A percentile compares a stretch with the other conserved stretches of the same genome.
Evolutionary conservation across 2,888 invertebrate genomes (phyloP).

Genomic region (Sturmia bella): DNA sequence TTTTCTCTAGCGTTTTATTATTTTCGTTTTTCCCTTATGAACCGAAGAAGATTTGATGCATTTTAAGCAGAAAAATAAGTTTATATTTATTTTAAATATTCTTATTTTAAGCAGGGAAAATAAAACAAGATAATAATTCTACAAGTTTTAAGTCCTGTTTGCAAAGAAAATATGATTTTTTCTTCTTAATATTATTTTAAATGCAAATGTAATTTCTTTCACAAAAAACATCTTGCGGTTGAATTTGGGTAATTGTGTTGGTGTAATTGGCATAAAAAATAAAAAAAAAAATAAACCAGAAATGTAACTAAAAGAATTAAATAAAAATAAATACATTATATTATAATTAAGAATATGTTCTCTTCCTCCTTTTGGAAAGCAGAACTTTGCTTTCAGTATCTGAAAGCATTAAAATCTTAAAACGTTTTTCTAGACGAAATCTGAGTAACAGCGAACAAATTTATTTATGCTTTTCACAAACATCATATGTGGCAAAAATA

Average conservation of each 20-base stretch:
- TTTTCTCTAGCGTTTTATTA: constrained; percentile 45
- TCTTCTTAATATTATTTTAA: constrained; percentile 35
- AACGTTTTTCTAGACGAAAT: too few relatives aligned
- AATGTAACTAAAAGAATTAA: constrained; percentile 10
- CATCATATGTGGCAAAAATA: not conserved
- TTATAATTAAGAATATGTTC: too few relatives aligned
- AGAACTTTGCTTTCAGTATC: too few relatives aligned
- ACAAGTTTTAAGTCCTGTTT: constrained; percentile 41
- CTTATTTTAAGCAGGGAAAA: constrained; percentile 18
- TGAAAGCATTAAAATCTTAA: too few relatives aligned
- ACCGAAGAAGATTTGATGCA: constrained; percentile 38
- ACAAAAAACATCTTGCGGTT: constrained; percentile 14
- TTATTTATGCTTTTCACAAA: not conserved
- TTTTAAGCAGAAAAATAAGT: constrained; percentile 43
- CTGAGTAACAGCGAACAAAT: too few relatives aligned
- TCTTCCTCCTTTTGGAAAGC: too few relatives aligned
- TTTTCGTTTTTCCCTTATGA: constrained; percentile 37
- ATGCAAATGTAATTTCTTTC: constrained; percentile 43
- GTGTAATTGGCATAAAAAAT: not conserved
- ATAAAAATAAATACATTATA: too few relatives aligned
- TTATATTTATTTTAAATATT: constrained; percentile 50
- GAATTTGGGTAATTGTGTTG: constrained; percentile 8
- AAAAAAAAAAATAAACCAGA: not conserved
- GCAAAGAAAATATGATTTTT: constrained; percentile 24
- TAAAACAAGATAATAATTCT: constrained; percentile 22